A percentile compares a stretch with the other conserved stretches of the same genome.
phyloP scores from a whole-genome alignment of 2,797 vertebrate genomes.

The Simalia tracyae region DNA sequence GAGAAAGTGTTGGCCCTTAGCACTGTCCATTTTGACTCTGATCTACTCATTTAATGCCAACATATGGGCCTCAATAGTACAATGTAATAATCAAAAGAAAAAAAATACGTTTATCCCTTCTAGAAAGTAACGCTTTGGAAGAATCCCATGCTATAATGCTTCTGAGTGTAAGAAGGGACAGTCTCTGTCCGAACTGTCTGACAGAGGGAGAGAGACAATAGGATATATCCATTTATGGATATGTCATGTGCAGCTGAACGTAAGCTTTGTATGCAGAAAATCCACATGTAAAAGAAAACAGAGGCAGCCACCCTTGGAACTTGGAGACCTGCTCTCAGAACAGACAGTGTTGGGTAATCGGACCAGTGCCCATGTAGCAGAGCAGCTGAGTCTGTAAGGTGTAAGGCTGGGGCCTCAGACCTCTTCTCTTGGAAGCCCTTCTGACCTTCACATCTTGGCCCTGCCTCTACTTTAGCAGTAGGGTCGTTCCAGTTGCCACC shows the following conservation, averaged over 20 bases:
- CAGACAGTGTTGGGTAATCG: not conserved
- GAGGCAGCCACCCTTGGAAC: not conserved
- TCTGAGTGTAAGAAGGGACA: not conserved
- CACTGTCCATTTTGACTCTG: not conserved
- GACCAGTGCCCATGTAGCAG: not conserved
- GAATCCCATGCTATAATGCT: not conserved
- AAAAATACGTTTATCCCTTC: not conserved
- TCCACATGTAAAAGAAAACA: not conserved
- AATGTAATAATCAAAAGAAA: not conserved
- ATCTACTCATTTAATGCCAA: not conserved
- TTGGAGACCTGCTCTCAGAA: not conserved
- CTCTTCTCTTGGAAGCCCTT: not conserved
- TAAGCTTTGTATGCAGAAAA: not conserved
- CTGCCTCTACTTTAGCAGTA: not conserved
- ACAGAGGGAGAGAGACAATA: not conserved
- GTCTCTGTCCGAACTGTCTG: not conserved
- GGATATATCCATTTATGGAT: not conserved
- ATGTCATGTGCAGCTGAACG: not conserved
- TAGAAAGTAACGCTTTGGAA: not conserved
- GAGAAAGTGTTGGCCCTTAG: not conserved
- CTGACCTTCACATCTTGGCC: not conserved
- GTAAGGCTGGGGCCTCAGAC: not conserved
- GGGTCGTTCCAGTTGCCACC: not conserved
- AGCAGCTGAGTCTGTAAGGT: not conserved
- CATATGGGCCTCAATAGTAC: not conserved